Evolutionary conservation across 2,888 invertebrate species (phyloP).

Genomic region (Conops quadrifasciatus): DNA sequence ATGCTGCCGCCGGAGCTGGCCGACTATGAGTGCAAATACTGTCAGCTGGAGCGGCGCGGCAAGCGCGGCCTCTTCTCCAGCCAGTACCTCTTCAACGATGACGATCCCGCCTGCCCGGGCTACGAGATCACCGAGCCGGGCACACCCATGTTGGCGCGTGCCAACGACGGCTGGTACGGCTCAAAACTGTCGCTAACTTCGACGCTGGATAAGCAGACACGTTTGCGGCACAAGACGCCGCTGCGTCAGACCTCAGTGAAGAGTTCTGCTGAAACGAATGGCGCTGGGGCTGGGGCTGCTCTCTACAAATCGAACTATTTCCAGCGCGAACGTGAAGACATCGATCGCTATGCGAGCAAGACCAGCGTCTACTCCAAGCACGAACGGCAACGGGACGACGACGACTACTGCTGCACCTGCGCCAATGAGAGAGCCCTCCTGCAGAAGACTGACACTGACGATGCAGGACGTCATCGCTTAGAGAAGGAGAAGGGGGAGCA

Average conservation of each 20-base stretch:
- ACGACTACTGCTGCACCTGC: constrained; percentile 56
- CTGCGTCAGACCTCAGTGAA: constrained; percentile 50
- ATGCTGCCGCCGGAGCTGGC: constrained; percentile 39
- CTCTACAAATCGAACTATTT: constrained; percentile 67
- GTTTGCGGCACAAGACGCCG: constrained; percentile 47
- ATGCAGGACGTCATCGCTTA: constrained; percentile 42
- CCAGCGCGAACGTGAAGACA: constrained; percentile 69
- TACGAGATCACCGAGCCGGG: constrained; percentile 75
- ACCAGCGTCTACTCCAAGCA: constrained; percentile 56
- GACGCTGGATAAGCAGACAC: constrained; percentile 43
- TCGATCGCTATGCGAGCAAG: constrained; percentile 57
- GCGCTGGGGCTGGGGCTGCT: constrained; percentile 29
- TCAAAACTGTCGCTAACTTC: constrained; percentile 59
- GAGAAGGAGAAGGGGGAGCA: too few relatives aligned
- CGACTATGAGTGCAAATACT: constrained; percentile 60
- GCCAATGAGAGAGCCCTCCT: constrained; percentile 57
- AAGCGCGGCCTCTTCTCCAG: constrained; percentile 60
- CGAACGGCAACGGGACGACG: constrained; percentile 43
- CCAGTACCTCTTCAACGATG: constrained; percentile 66
- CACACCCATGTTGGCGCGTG: constrained; percentile 72
- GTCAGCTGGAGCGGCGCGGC: constrained; percentile 52
- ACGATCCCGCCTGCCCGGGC: constrained; percentile 71
- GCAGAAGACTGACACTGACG: constrained; percentile 46
- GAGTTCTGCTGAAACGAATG: constrained; percentile 32
- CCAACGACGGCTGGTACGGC: constrained; percentile 63